Evolutionary conservation across 2,113 vertebrate genomes (phyloP).

Genomic region (Odocoileus virginianus): DNA sequence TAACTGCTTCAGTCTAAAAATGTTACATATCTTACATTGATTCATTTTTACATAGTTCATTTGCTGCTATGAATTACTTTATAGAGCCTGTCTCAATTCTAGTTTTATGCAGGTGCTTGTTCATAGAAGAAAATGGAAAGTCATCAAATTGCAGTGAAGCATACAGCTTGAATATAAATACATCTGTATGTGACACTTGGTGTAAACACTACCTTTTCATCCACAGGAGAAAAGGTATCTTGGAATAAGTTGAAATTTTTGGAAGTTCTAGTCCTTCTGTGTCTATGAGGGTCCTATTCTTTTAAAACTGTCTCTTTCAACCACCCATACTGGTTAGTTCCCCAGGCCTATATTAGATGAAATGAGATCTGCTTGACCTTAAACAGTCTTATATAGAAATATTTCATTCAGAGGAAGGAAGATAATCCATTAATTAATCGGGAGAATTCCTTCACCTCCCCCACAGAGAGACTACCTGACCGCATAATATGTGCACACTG

Average conservation of each 20-base stretch:
- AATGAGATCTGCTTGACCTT: not conserved
- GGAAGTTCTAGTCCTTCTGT: not conserved
- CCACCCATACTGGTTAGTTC: not conserved
- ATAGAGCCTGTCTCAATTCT: not conserved
- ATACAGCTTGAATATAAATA: not conserved
- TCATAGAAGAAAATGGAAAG: not conserved
- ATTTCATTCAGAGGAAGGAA: not conserved
- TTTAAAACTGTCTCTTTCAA: not conserved
- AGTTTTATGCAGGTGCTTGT: not conserved
- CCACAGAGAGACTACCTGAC: not conserved
- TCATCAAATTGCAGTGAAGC: not conserved
- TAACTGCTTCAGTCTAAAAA: not conserved
- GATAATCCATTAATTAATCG: not conserved
- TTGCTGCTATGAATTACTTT: not conserved
- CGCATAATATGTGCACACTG: not conserved
- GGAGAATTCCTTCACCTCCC: not conserved
- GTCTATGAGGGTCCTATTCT: not conserved
- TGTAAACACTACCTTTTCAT: not conserved
- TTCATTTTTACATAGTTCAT: not conserved
- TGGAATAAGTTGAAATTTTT: not conserved
- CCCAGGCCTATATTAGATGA: not conserved
- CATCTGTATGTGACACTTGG: not conserved
- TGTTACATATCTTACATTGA: not conserved
- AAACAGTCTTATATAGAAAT: not conserved
- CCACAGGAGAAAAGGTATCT: not conserved